Conservation (phyloP, 2,888 invertebrate genomes). For the Mycalesis mineus region DNA sequence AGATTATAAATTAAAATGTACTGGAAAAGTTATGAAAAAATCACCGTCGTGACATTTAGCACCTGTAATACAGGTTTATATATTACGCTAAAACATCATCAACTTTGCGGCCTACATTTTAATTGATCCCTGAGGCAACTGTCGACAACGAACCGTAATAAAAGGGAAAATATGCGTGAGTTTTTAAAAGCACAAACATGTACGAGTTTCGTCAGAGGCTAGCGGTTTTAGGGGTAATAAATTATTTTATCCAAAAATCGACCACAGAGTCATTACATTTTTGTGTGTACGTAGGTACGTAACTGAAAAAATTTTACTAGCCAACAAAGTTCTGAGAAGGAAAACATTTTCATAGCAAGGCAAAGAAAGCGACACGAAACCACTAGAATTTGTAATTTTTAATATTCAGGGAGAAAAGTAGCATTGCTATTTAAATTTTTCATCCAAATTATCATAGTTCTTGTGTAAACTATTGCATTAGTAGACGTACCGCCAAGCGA, state of each 20-base stretch:
- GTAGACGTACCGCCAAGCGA: too few relatives aligned
- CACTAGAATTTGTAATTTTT: too few relatives aligned
- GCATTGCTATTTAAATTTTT: too few relatives aligned
- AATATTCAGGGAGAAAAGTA: too few relatives aligned
- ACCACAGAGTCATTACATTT: not conserved
- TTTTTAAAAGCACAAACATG: constrained; percentile 1
- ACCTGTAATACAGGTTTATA: not conserved
- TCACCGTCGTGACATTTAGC: not conserved
- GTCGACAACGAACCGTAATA: not conserved
- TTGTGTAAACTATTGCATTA: too few relatives aligned
- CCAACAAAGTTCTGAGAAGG: too few relatives aligned
- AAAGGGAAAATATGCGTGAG: not conserved
- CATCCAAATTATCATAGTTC: too few relatives aligned
- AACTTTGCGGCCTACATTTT: not conserved
- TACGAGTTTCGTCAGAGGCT: not conserved
- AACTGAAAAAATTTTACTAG: too few relatives aligned
- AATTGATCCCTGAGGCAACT: not conserved
- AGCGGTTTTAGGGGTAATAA: not conserved
- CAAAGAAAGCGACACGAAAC: too few relatives aligned
- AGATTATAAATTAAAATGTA: too few relatives aligned
- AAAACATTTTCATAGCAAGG: too few relatives aligned
- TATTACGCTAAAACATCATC: not conserved
- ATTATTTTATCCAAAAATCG: not conserved
- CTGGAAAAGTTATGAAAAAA: not conserved
- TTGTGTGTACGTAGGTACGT: too few relatives aligned